Conservation (phyloP, 2,113 vertebrate genomes). For the Psilopsiagon aymara region DNA sequence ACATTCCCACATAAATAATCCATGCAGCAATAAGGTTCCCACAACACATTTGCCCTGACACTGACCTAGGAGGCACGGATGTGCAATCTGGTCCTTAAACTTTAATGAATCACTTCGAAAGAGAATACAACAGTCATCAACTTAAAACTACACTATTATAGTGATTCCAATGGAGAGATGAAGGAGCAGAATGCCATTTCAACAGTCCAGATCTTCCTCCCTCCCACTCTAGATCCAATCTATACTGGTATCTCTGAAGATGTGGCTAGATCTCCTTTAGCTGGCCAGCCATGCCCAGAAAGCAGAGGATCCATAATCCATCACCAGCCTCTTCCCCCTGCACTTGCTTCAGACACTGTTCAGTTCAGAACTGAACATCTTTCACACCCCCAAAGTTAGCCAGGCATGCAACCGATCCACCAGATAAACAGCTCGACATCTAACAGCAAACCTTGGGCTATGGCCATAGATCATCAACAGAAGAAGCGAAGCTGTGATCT, state of each 20-base stretch:
- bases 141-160: not conserved
- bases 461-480: constrained; percentile 23
- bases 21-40: not conserved
- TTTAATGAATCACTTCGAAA: not conserved
- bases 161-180: not conserved
- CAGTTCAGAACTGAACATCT: not conserved
- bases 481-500: constrained; percentile 35
- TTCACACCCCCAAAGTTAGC: constrained; percentile 18
- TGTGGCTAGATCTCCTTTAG: not conserved
- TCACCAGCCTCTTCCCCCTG: not conserved
- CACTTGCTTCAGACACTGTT: not conserved
- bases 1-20: constrained; percentile 23
- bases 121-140: not conserved
- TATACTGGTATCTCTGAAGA: not conserved
- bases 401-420: not conserved
- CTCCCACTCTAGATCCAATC: not conserved
- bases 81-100: not conserved
- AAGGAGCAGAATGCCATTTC: not conserved
- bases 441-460: not conserved
- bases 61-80: not conserved
- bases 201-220: not conserved
- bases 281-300: not conserved
- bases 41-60: not conserved
- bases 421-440: not conserved
- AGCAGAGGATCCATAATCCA: not conserved